Evolutionary conservation across 2,888 invertebrate species (phyloP).

Genomic region (Incurvaria masculella): DNA sequence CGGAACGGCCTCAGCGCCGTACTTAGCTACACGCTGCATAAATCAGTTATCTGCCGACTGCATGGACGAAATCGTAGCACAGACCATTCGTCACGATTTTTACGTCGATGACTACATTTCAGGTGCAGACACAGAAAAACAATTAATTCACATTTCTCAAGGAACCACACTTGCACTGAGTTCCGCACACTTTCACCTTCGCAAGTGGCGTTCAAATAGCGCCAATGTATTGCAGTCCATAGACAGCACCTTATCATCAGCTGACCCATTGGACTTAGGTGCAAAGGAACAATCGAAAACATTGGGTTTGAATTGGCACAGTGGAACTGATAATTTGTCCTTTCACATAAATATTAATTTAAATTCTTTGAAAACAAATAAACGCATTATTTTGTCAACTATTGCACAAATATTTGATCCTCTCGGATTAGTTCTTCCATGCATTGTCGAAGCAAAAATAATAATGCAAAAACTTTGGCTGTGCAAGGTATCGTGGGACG

Average conservation of each 20-base stretch:
- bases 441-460: conserved; percentile 18
- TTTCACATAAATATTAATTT: not conserved
- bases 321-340: not conserved
- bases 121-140: not conserved
- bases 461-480: conserved; percentile 19
- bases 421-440: conserved; percentile 12
- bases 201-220: not conserved
- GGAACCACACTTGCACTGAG: not conserved
- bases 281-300: not conserved
- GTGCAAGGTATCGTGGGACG: conserved; percentile 17
- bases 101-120: conserved; percentile 1
- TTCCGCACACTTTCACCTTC: not conserved
- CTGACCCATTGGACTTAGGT: not conserved
- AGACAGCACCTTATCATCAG: not conserved
- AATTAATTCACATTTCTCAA: not conserved
- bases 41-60: not conserved
- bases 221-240: not conserved
- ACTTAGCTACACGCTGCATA: not conserved
- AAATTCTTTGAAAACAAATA: not conserved
- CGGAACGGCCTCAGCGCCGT: not conserved
- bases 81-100: not conserved
- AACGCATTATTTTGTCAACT: conserved; percentile 4
- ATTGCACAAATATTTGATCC: conserved; percentile 4
- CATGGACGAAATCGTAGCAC: not conserved
- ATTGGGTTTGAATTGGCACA: not conserved